Evolutionary conservation across 2,113 vertebrate species (phyloP), one percentile per base, ranked within the genome.

Genomic region (Morone saxatilis): DNA sequence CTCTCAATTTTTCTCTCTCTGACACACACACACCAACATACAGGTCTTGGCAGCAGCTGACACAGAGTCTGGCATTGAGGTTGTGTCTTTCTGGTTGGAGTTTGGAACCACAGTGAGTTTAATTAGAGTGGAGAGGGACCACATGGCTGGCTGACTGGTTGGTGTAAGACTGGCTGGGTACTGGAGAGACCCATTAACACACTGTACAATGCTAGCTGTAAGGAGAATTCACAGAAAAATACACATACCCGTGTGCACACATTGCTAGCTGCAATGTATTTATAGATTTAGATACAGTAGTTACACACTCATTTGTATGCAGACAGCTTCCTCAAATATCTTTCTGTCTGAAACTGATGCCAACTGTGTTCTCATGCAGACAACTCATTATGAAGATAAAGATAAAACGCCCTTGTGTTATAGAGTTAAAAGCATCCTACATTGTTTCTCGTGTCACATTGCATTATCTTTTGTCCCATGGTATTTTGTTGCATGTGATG

Each of bases 51-150:
- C 86, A 90, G 83, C 75, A 70, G 83, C 77, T 85, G 88, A 89
- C 88, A 89, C 41, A 25, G n/a, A 82, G 71, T 70, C 78, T 93
- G 90, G 89, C 90, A 80, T n/a, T 16, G 63, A 81, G 79, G 78
- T 84, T 84, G 85, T 72, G 83, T 80, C 65, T 87, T 76, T 89
- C 83, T 89, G 86, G 76, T 91, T 76, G 63, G 80, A 56, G 79
- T 83, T 86, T 79, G 89, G 84, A 91, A 86, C 88, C 91, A 90
- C 79, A 70, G 88, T 77, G 90, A 87, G 87, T 89, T 92, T 93
- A 92, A 94, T 93, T 86, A 93, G 92, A 90, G 71, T 85, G 82
- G 88, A 90, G 85, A 80, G 80, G 57, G 80, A 86, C 87, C 87
- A 87, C 90, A 89, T 87, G 90, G 86, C 67, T 87, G 80, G 70